Evolutionary conservation across 2,797 vertebrate species (phyloP).

Genomic region (Phrynocephalus guinanensis): DNA sequence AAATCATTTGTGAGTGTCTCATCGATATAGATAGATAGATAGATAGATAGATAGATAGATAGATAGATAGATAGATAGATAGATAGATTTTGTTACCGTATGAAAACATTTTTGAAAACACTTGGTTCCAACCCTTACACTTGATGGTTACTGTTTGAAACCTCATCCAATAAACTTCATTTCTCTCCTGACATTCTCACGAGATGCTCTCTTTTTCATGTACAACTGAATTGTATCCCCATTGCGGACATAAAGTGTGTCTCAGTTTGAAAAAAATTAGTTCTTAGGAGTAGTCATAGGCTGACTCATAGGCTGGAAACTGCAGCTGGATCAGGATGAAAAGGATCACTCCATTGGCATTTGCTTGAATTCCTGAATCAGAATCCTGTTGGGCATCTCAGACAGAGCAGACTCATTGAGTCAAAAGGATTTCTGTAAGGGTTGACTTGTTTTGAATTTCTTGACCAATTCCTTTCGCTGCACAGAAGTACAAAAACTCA

Average conservation of each 20-base stretch:
- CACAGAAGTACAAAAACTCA: too few relatives aligned
- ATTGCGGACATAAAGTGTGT: background rate
- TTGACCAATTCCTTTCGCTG: too few relatives aligned
- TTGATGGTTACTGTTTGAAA: conserved; percentile 48
- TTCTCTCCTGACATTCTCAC: conserved; percentile 48
- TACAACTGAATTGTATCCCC: conserved; percentile 48
- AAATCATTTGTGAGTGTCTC: conserved; percentile 74
- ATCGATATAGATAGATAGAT: too few relatives aligned
- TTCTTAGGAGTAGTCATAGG: too few relatives aligned
- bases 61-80: too few relatives aligned
- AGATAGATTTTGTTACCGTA: too few relatives aligned
- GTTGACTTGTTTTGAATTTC: too few relatives aligned
- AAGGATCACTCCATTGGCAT: background rate
- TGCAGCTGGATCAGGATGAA: background rate
- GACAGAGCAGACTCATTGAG: too few relatives aligned
- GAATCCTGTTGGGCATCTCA: too few relatives aligned
- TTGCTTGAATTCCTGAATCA: background rate
- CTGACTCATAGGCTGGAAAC: background rate
- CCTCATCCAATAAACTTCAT: conserved; percentile 50
- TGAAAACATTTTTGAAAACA: conserved; percentile 58
- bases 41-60: too few relatives aligned
- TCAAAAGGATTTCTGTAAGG: too few relatives aligned
- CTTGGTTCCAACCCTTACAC: conserved; percentile 64
- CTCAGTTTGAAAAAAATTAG: background rate
- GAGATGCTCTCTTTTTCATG: conserved; percentile 54